Percentiles rank a stretch among this genome's conserved stretches.
These are phyloP conservation scores for Sipha flava DNA, from an alignment of 1,140 invertebrate genomes.

Conservation along the genomic window DNA sequence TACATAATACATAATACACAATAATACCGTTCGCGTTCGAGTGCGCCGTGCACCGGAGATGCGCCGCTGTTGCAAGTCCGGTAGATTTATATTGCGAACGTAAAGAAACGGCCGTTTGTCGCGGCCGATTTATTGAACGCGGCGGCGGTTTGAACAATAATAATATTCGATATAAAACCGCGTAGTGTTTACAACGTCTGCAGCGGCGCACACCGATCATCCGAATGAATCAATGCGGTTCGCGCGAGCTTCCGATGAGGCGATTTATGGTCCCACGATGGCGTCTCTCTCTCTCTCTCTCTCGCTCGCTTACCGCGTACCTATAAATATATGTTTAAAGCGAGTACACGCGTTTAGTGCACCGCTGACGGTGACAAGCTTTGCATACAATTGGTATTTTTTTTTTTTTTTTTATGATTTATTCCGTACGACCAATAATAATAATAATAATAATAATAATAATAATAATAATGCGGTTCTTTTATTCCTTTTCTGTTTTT, in stretches of 20 bases:
- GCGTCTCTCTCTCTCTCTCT: too few species aligned
- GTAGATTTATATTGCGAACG: too few species aligned
- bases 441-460: not conserved
- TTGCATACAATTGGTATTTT: constrained; percentile 30
- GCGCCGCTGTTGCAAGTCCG: too few species aligned
- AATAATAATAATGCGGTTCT: too few species aligned
- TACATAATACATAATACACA: too few species aligned
- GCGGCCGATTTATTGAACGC: not conserved
- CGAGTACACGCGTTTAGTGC: not conserved
- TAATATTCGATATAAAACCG: constrained; percentile 17
- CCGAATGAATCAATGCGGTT: constrained; percentile 30
- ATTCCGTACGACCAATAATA: not conserved
- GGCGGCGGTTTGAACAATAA: not conserved
- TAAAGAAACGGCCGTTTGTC: not conserved
- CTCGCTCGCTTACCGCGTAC: too few species aligned
- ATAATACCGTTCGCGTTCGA: not conserved
- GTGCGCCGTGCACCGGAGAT: too few species aligned
- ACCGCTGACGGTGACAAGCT: not conserved
- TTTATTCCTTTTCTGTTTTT: not conserved
- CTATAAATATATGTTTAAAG: not conserved
- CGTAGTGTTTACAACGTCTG: constrained; percentile 29
- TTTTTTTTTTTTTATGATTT: constrained; percentile 11
- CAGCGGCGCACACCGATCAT: not conserved
- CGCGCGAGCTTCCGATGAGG: constrained; percentile 22
- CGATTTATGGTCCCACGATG: constrained; percentile 1